Conservation (phyloP, 2,797 vertebrate species). For the Chloroceryle inda region DNA sequence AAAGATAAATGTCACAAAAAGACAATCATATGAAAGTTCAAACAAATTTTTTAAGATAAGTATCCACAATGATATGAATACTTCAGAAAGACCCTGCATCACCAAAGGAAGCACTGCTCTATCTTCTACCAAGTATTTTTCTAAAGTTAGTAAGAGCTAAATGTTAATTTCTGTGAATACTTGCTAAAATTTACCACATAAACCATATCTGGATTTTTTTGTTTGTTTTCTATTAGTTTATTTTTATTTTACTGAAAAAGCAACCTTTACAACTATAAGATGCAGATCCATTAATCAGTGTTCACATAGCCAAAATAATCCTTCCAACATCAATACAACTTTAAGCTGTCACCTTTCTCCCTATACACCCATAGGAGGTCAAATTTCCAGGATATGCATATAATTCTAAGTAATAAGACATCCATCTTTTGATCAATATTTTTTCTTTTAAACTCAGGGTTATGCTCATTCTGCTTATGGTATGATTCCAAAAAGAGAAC, state of each 20-base stretch:
- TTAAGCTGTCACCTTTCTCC: background rate
- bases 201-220: background rate
- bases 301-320: background rate
- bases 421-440: background rate
- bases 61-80: background rate
- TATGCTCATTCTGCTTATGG: background rate
- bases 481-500: background rate
- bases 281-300: background rate
- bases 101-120: background rate
- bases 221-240: too few relatives aligned
- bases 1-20: background rate
- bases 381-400: slow-evolving; percentile 2
- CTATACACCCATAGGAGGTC: background rate
- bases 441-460: background rate
- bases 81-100: background rate
- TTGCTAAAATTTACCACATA: background rate
- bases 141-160: background rate
- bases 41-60: background rate
- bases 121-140: background rate
- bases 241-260: slow-evolving; percentile 1
- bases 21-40: background rate
- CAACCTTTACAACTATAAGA: slow-evolving; percentile 12
- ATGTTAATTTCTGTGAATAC: background rate
- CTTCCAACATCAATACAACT: background rate
- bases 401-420: background rate